Conservation (phyloP, 2,888 invertebrate species). For the Ametastegia equiseti region DNA sequence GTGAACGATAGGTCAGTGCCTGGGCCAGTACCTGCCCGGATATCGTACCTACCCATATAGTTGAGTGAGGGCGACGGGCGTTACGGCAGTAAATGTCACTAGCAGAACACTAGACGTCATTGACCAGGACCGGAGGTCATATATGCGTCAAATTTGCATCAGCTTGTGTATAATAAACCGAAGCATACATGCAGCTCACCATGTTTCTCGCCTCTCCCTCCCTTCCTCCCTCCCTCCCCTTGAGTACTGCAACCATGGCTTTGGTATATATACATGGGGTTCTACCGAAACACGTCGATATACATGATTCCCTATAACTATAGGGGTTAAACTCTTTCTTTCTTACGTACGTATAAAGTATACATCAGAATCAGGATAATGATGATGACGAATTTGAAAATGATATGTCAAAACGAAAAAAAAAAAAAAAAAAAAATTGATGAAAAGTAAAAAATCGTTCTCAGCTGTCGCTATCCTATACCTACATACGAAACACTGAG, state of each 20-base stretch:
- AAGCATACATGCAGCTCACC: conserved; percentile 7
- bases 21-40: not conserved
- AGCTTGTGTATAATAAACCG: conserved; percentile 50
- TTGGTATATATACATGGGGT: too few species aligned
- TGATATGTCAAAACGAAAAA: too few species aligned
- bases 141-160: conserved; percentile 71
- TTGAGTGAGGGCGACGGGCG: conserved; percentile 58
- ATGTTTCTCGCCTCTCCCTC: not conserved
- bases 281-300: not conserved
- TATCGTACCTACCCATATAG: not conserved
- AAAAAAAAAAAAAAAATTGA: too few species aligned
- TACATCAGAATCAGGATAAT: too few species aligned
- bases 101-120: conserved; percentile 74
- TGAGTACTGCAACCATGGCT: too few species aligned
- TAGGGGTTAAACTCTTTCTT: too few species aligned
- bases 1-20: conserved; percentile 15
- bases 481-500: too few species aligned
- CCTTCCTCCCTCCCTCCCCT: not conserved
- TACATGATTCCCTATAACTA: too few species aligned
- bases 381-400: too few species aligned
- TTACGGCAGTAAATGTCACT: conserved; percentile 74
- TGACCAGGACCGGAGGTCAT: conserved; percentile 67
- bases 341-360: too few species aligned
- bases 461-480: too few species aligned
- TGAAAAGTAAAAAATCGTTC: too few species aligned